These are phyloP conservation scores for Spinus olivaceus DNA, from an alignment of 2,797 vertebrate species.

Conservation along the genomic window DNA sequence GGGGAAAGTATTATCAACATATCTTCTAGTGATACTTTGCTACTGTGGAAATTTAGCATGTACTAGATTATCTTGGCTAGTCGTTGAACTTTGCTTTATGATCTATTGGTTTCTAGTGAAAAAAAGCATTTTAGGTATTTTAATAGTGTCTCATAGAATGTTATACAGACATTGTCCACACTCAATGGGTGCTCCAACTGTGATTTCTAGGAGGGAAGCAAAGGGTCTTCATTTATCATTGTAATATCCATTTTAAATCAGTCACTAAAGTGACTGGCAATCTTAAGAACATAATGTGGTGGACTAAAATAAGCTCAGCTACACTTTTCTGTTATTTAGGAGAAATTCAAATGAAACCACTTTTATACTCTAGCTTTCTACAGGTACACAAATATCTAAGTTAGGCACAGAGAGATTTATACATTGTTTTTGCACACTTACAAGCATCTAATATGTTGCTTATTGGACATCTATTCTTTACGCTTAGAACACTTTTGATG, in stretches of 20 bases:
- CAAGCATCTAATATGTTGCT: accelerated
- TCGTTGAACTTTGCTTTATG: neutral
- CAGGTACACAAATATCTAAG: neutral
- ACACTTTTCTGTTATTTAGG: neutral
- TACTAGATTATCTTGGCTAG: neutral
- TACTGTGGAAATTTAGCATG: neutral
- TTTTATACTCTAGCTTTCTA: neutral
- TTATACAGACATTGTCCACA: neutral
- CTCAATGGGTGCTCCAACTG: neutral
- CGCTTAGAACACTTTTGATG: neutral
- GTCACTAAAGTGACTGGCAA: neutral
- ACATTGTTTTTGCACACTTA: neutral
- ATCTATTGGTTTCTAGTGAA: neutral
- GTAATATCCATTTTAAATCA: neutral
- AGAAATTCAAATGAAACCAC: neutral
- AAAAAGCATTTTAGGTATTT: neutral
- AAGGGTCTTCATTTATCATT: neutral
- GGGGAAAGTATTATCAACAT: neutral
- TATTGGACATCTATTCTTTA: neutral
- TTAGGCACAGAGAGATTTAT: neutral
- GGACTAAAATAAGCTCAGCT: neutral
- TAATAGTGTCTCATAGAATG: neutral
- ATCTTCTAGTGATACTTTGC: neutral
- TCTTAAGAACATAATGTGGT: neutral
- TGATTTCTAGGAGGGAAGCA: neutral